Evolutionary conservation across 2,113 vertebrate genomes (phyloP), one percentile per base, ranked within the genome.

Genomic region (Emydura subglobosa): DNA sequence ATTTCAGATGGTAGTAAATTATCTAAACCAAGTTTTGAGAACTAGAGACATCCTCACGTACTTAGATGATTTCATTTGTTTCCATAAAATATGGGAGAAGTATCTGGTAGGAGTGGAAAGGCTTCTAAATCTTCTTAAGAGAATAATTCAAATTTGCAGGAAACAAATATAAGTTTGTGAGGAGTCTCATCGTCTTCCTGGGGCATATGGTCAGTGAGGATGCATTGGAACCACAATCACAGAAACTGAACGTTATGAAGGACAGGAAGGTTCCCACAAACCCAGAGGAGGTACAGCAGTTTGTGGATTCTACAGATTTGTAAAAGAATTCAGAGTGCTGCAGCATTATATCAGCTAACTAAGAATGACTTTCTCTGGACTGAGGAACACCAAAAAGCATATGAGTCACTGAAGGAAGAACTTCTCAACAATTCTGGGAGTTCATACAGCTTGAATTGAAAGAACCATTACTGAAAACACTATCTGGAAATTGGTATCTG

Each of bases 41-140:
- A 86, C 89, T 95, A 92, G 90, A 94, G 82, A 87, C 50, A 85
- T 93, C 5, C 0, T 85, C 79, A 87, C 5, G 5, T 94, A 95
- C 90, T 95, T 85, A 96, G 50, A 96, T 95, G 49, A 93, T 59
- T 90, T 96, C 81, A 96, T 97, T 97, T 51, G 39, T 96, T 96
- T 95, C 93, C 86, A 93, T 94, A 96, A 97, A 96, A 88, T 39
- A 82, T 95, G 0, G 31, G 88, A 96, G 92, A 84, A 95, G 92
- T 83, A 96, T 93, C 87, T 97, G 91, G 86, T 79, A 83, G 53
- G 44, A 83, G 5, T 0, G 0, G 82, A 91, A 96, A 94, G 85
- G 44, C 42, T 96, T 93, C 84, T 91, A 95, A 92, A 92, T 74
- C 47, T 97, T 96, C 96, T 93, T 90, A 96, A 88, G 31, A 90